Conservation (phyloP, 2,797 vertebrate genomes). For the Cryptoblepharus egeriae region DNA sequence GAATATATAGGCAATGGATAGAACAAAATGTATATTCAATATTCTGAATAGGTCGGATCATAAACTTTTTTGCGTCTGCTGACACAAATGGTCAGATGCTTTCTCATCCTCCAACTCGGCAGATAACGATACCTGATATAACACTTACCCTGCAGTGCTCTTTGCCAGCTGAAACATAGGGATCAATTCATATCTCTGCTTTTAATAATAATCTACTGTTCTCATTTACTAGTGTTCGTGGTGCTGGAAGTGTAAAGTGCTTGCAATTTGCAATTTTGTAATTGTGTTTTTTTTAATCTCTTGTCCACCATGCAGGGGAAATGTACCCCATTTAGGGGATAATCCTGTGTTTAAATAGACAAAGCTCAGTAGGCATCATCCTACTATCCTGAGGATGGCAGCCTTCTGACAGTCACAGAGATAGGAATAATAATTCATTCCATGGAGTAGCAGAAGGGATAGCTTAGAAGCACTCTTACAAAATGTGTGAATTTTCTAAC, state of each 20-base stretch:
- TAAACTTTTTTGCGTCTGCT: not conserved
- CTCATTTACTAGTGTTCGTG: not conserved
- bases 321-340: not conserved
- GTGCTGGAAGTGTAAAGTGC: not conserved
- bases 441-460: not conserved
- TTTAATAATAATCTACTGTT: not conserved
- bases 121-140: not conserved
- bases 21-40: too few species aligned
- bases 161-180: not conserved
- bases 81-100: too few species aligned
- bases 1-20: not conserved
- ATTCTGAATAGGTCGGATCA: not conserved
- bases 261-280: not conserved
- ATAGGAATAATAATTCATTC: not conserved
- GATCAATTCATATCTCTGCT: not conserved
- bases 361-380: not conserved
- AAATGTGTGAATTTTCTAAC: not conserved
- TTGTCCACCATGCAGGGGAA: too few species aligned
- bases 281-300: not conserved
- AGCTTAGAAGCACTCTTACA: not conserved
- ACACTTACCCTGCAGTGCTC: not conserved
- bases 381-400: not conserved
- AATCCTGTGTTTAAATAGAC: not conserved
- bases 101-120: not conserved
- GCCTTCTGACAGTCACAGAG: not conserved